phyloP scores from a whole-genome alignment of 2,113 vertebrate species.

The Eurystomus gularis region DNA sequence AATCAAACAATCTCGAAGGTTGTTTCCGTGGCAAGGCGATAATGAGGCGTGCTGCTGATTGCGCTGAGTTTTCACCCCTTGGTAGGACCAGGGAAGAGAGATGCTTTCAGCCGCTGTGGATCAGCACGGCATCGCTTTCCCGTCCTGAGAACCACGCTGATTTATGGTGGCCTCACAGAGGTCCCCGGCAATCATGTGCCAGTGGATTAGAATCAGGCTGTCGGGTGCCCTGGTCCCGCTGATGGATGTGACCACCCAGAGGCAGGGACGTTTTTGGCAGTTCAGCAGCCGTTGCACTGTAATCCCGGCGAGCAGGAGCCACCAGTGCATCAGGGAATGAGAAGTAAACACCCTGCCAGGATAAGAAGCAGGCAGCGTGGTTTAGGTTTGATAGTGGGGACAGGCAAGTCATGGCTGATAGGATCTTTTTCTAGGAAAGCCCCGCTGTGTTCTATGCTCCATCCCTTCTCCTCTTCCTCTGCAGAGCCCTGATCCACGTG shows the following conservation, averaged over 20 bases:
- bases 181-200: neutral
- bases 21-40: neutral
- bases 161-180: neutral
- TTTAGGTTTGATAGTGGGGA: neutral
- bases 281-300: neutral
- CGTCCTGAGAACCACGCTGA: neutral
- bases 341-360: neutral
- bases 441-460: rapidly evolving
- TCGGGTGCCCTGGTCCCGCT: neutral
- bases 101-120: neutral
- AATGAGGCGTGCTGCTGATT: neutral
- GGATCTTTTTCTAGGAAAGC: neutral
- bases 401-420: neutral
- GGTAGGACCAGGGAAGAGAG: neutral
- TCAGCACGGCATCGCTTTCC: neutral
- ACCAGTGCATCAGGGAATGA: neutral
- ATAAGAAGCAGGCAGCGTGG: neutral
- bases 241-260: neutral
- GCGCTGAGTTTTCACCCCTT: neutral
- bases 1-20: neutral
- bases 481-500: neutral
- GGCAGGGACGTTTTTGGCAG: neutral
- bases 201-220: neutral
- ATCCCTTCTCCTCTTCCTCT: neutral
- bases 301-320: neutral